Conservation (phyloP, 1,140 invertebrate species). For the Triops cancriformis region DNA sequence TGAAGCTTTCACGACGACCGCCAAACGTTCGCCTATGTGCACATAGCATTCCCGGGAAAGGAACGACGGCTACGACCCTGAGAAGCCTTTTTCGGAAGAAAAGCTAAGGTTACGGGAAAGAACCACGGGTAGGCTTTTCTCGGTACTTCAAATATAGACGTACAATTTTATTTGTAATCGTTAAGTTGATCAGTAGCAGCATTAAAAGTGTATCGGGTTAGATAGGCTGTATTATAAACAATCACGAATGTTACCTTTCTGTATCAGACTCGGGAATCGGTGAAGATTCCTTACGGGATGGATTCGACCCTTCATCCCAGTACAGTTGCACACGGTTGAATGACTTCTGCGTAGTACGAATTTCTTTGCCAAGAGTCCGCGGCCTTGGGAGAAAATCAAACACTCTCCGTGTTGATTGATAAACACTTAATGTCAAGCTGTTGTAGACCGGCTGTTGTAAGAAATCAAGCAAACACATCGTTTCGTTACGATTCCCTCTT, state of each 20-base stretch:
- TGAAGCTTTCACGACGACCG: not conserved
- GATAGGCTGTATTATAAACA: not conserved
- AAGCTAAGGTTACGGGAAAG: not conserved
- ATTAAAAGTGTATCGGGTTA: not conserved
- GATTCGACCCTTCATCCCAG: not conserved
- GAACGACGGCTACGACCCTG: not conserved
- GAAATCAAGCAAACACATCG: not conserved
- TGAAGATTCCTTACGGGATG: not conserved
- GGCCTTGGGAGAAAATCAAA: not conserved
- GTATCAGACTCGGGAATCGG: not conserved
- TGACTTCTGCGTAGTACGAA: not conserved
- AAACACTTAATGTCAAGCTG: not conserved
- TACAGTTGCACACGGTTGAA: not conserved
- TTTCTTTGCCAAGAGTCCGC: not conserved
- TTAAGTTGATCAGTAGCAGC: not conserved
- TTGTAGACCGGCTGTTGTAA: not conserved
- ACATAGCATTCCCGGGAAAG: not conserved
- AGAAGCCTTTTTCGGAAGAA: not conserved
- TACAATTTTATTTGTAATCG: not conserved
- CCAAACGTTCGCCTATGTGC: not conserved
- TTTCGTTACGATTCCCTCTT: not conserved
- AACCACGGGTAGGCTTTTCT: not conserved
- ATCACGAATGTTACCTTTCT: not conserved
- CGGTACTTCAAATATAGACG: slow-evolving; percentile 1
- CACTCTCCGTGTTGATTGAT: not conserved